Percentiles rank a stretch among this genome's conserved stretches.
These are phyloP conservation scores for Alcedo quadribrachys DNA, from an alignment of 2,797 vertebrate species.

Conservation along the genomic window DNA sequence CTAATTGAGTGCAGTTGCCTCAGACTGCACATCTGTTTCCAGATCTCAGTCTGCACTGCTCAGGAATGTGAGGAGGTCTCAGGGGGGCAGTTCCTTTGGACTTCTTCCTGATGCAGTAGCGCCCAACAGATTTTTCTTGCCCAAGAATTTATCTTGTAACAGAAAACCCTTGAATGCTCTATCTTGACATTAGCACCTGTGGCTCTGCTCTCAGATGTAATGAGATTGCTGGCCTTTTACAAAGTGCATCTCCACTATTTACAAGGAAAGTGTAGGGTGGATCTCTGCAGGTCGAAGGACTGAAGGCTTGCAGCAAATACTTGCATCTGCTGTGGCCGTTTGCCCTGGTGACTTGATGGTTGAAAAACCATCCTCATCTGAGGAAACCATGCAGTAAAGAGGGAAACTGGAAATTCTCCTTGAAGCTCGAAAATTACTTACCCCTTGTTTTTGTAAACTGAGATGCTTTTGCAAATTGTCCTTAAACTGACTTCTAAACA, in stretches of 20 bases:
- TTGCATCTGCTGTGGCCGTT: neutral
- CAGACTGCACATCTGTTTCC: constrained; percentile 9
- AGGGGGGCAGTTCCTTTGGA: neutral
- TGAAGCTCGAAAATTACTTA: neutral
- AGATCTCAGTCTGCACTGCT: neutral
- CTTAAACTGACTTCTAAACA: neutral
- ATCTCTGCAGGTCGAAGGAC: neutral
- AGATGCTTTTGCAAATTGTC: neutral
- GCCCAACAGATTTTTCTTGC: neutral
- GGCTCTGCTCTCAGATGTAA: neutral
- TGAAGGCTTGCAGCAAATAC: neutral
- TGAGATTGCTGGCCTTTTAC: neutral
- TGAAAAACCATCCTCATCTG: neutral
- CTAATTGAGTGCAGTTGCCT: constrained; percentile 1
- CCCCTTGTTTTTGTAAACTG: neutral
- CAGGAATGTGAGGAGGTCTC: neutral
- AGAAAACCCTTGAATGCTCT: neutral
- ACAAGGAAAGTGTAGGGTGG: neutral
- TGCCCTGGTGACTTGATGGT: neutral
- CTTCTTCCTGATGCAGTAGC: neutral
- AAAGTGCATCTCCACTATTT: neutral
- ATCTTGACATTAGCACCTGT: neutral
- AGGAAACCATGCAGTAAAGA: neutral
- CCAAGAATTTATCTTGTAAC: neutral
- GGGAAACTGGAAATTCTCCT: neutral